phyloP scores from a whole-genome alignment of 2,797 vertebrate genomes.

The Pampus argenteus region DNA sequence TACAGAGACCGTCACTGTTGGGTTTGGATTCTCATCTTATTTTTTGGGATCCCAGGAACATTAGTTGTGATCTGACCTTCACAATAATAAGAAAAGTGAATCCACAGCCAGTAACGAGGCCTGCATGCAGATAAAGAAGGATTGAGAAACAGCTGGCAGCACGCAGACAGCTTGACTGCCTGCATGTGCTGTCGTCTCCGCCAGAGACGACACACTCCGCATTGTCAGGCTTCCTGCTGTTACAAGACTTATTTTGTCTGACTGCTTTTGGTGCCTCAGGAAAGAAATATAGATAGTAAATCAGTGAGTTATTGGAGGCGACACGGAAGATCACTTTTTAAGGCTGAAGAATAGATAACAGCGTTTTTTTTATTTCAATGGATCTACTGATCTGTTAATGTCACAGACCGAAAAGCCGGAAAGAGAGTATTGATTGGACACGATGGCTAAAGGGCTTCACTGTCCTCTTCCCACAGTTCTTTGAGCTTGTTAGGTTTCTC shows the following conservation, averaged over 20 bases:
- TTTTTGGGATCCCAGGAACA: conserved; percentile 27
- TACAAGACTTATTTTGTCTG: conserved; percentile 50
- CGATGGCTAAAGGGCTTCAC: conserved; percentile 49
- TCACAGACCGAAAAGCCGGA: conserved; percentile 56
- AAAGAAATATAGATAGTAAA: conserved; percentile 22
- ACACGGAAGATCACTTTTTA: conserved; percentile 36
- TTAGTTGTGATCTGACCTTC: conserved; percentile 51
- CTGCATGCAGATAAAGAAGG: conserved; percentile 47
- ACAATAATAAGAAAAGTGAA: conserved; percentile 33
- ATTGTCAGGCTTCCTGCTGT: conserved; percentile 49
- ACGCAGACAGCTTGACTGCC: conserved; percentile 43
- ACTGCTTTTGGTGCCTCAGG: conserved; percentile 41
- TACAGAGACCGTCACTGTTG: too few relatives aligned
- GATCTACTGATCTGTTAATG: conserved; percentile 68
- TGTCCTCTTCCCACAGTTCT: conserved; percentile 46
- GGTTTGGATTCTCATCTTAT: conserved; percentile 26
- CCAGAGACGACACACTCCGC: conserved; percentile 45
- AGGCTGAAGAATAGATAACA: conserved; percentile 49
- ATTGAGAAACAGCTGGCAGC: conserved; percentile 59
- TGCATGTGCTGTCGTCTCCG: conserved; percentile 42
- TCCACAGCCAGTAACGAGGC: conserved; percentile 52
- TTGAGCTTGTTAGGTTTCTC: conserved; percentile 43
- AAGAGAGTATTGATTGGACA: conserved; percentile 70
- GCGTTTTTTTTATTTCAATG: conserved; percentile 49
- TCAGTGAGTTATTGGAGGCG: conserved; percentile 43